These are phyloP conservation scores for Nephrocerus scutellatus DNA, from an alignment of 2,888 invertebrate genomes.

Conservation along the genomic window DNA sequence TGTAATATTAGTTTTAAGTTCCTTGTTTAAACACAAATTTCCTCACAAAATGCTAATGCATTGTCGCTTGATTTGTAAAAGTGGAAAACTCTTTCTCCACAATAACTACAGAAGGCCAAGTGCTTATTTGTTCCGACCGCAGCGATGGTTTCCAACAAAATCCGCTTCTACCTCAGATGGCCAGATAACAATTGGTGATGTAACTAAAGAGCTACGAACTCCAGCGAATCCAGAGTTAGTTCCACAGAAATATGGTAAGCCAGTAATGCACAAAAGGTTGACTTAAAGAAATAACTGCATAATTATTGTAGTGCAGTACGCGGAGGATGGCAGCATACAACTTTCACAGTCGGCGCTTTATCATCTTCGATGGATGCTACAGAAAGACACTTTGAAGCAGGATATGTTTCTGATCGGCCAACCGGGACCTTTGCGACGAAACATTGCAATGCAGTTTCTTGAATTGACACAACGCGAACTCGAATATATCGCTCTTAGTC, in stretches of 20 bases:
- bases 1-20: no score
- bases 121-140: constrained; percentile 3
- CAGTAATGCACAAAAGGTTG: neutral
- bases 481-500: constrained; percentile 87
- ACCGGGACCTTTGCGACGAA: constrained; percentile 73
- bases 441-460: constrained; percentile 79
- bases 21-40: no score
- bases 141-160: constrained; percentile 13
- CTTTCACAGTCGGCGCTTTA: constrained; percentile 66
- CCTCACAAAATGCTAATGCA: no score
- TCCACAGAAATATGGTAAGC: constrained; percentile 53
- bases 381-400: constrained; percentile 86
- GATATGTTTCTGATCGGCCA: constrained; percentile 92
- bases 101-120: no score
- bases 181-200: constrained; percentile 66
- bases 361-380: constrained; percentile 92
- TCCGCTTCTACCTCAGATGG: constrained; percentile 32
- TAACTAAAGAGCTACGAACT: constrained; percentile 57
- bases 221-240: constrained; percentile 72
- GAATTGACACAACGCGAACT: constrained; percentile 83
- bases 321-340: constrained; percentile 52
- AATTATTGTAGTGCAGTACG: constrained; percentile 39
- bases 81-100: no score
- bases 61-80: no score
- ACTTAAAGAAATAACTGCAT: neutral